phyloP scores from a whole-genome alignment of 1,140 invertebrate genomes.

The Elysia chlorotica region DNA sequence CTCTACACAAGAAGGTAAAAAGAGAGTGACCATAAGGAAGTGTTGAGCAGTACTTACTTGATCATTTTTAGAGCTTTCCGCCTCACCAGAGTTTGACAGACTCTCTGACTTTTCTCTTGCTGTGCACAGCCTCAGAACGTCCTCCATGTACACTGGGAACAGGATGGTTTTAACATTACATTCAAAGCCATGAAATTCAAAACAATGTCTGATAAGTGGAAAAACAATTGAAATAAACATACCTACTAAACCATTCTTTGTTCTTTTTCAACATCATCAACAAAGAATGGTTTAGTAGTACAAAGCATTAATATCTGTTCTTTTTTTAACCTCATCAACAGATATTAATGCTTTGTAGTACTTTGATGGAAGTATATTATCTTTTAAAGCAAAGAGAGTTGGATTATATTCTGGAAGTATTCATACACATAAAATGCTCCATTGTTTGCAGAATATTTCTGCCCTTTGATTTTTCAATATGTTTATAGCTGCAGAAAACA shows the following conservation, averaged over 20 bases:
- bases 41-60: neutral
- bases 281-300: neutral
- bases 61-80: neutral
- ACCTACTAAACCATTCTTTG: neutral
- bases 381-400: too few species aligned
- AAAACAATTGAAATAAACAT: neutral
- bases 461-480: too few species aligned
- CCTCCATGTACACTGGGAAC: conserved; percentile 62
- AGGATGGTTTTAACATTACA: too few species aligned
- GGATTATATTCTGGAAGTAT: too few species aligned
- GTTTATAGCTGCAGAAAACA: too few species aligned
- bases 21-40: neutral
- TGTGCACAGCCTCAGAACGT: conserved; percentile 61
- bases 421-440: too few species aligned
- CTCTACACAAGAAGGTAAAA: neutral
- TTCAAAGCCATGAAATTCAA: neutral
- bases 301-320: too few species aligned
- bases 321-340: too few species aligned
- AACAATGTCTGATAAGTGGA: neutral
- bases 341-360: too few species aligned
- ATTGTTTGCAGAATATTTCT: too few species aligned
- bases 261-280: neutral
- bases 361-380: too few species aligned
- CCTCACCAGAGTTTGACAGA: neutral
- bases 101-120: conserved; percentile 28